Base-by-base conservation (phyloP, 2,113 vertebrate species). In the Hirundichthys speculiger region DNA sequence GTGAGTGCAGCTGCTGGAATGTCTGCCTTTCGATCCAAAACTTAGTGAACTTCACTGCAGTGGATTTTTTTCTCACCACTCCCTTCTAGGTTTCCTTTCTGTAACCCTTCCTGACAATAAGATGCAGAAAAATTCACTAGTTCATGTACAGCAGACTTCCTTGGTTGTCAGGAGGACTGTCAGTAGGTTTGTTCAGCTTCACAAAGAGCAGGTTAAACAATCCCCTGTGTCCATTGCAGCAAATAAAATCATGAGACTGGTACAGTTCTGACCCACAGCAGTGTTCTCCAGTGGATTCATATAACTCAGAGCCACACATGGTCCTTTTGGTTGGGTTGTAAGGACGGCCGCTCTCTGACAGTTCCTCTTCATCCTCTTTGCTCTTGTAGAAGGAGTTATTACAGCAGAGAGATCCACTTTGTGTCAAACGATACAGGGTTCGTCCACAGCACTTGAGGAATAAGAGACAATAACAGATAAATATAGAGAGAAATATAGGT, bases 401-500 rank as follows among this genome's bases (percentile, higher is more conserved):
- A 43, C 41, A 73, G 49, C 56, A 80, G 19, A 79, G 47, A 27
- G 50, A 47, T 49, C 68, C 24, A 5, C 0, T 13, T 14, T 73
- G 6, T 58, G 46, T 46, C 13, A 39, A 53, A 2, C 43, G 13
- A 13, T n/a, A n/a, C n/a, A n/a, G n/a, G n/a, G n/a, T n/a, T n/a
- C n/a, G n/a, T n/a, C n/a, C n/a, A n/a, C n/a, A n/a, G n/a, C n/a
- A n/a, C n/a, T n/a, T n/a, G n/a, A n/a, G n/a, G n/a, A n/a, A n/a
- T n/a, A n/a, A n/a, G n/a, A n/a, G n/a, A n/a, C n/a, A n/a, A n/a
- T n/a, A n/a, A n/a, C n/a, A n/a, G n/a, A n/a, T n/a, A n/a, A n/a
- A n/a, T n/a, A n/a, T n/a, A n/a, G n/a, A n/a, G n/a, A n/a, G n/a
- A n/a, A n/a, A n/a, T n/a, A n/a, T n/a, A n/a, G n/a, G n/a, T n/a